Evolutionary conservation across 23 tunicate species (phyloP), one percentile per base, ranked within the genome.

Genomic region (Halocynthia roretzi): DNA sequence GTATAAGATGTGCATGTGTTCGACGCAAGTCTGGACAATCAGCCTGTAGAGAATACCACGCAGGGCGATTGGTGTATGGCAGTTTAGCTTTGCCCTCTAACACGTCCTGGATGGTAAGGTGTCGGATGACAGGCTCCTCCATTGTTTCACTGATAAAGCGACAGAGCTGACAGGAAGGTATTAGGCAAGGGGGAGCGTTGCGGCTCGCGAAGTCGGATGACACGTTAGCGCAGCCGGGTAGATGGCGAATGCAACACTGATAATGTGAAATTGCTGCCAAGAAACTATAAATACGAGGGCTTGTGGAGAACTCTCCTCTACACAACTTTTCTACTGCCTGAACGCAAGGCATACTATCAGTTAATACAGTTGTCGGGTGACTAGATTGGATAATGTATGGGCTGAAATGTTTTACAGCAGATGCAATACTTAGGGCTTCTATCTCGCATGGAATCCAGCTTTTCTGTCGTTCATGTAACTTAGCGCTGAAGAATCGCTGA

Each of bases 361-460:
- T 65, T 1, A 65, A 11, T 65, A 65, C 17, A 21, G 22, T 65
- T 0, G 18, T 15, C 22, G 10, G 70, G 10, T 65, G 10, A 15
- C 70, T 15, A 11, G 70, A 65, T 2, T 15, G 70, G 17, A 10
- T 65, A 21, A 6, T 6, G 14, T 6, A 5, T 0, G 6, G 70
- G 22, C 40, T 19, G 22, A 63, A 63, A 63, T 63, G 68, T 7
- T 8, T 31, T 8, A 63, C 22, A 8, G 68, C 68, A 7, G 68
- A 63, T 8, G 10, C 68, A 8, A 63, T 63, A 10, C 68, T 63
- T 44, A 63, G 22, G 7, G 68, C 68, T 63, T 63, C 68, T 19
- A 63, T 63, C 22, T 63, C 68, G 11, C 68, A 63, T 10, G 68
- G 68, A 10, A 63, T 63, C 68, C 68, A 63, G 8, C 40, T 63